Base-by-base conservation (phyloP, 1,140 invertebrate species). In the Galleria mellonella region DNA sequence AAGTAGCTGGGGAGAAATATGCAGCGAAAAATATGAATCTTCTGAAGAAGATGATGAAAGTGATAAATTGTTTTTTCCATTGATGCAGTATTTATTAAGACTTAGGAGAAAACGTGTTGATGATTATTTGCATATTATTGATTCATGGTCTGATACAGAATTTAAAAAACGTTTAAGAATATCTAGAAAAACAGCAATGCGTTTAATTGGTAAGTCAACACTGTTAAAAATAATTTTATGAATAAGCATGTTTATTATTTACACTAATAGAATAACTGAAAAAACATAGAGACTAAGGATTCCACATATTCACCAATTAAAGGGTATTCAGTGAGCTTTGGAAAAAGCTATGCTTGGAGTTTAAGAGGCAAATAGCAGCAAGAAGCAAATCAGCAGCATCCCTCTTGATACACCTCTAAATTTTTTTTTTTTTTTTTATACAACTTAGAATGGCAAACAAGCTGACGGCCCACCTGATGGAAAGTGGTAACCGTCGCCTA, bases 1-100 rank as follows among this genome's bases (percentile, higher is more conserved):
- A 28, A 66, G 60, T 49, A 50, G 51, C 39, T 77, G 66, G 63
- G 72, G 71, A 48, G 68, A 77, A 53, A 44, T 60, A 31, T 62
- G 47, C 32, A 62, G 46, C 30, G 0, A 51, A 5, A 55, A 55
- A 49, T 46, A 43, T 15, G 57, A 69, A 39, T 60, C 55, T 33
- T 72, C 57, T 5, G 67, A 76, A 14, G 47, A 55, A 13, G 51
- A 63, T 15, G 46, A 64, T 38, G 58, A 72, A 35, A 56, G 65
- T 9, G 72, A 77, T 42, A 55, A 47, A 35, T 39, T 77, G 33
- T 72, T 77, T 53, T 73, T 77, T 50, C 73, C 73, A 28, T 39
- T 74, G 5, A 74, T 74, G 71, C 71, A 71, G 31, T 67, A 74
- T 62, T 50, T 74, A 51, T 56, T 73, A 41, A 53, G 63, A 43